Conservation (phyloP, 1,140 invertebrate genomes). For the Apis cerana region DNA sequence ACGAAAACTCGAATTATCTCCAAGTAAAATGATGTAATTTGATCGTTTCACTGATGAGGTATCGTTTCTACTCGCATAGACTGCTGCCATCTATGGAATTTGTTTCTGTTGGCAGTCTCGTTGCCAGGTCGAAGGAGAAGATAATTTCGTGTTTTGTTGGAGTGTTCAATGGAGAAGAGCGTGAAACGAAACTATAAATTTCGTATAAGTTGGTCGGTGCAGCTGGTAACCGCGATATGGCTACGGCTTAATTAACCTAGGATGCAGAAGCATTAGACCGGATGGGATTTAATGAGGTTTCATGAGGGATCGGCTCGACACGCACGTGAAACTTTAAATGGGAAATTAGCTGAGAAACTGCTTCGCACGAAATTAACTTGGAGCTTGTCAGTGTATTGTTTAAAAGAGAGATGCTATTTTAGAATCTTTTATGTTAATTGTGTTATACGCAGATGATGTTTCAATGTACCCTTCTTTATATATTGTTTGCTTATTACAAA, state of each 20-base stretch:
- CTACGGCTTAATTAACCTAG: constrained; percentile 66
- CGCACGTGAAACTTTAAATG: constrained; percentile 54
- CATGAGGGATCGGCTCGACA: constrained; percentile 44
- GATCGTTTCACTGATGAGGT: too few relatives aligned
- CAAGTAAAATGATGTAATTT: too few relatives aligned
- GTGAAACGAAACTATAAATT: constrained; percentile 54
- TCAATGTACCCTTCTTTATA: too few relatives aligned
- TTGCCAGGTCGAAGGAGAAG: constrained; percentile 24
- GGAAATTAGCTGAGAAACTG: constrained; percentile 49
- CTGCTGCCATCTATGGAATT: neutral
- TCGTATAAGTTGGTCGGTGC: constrained; percentile 38
- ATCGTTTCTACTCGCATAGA: too few relatives aligned
- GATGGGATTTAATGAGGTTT: constrained; percentile 61
- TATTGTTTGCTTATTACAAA: too few relatives aligned
- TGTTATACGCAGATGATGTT: too few relatives aligned
- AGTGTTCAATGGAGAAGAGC: constrained; percentile 12
- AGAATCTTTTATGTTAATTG: too few relatives aligned
- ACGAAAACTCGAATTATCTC: too few relatives aligned
- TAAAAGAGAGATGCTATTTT: too few relatives aligned
- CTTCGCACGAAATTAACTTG: constrained; percentile 7
- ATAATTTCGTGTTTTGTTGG: neutral
- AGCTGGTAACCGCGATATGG: constrained; percentile 57
- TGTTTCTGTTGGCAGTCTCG: constrained; percentile 39
- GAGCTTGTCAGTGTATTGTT: neutral
- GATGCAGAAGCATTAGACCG: constrained; percentile 21